Conservation (phyloP, 2,888 invertebrate species). For the Apamea epomidion region DNA sequence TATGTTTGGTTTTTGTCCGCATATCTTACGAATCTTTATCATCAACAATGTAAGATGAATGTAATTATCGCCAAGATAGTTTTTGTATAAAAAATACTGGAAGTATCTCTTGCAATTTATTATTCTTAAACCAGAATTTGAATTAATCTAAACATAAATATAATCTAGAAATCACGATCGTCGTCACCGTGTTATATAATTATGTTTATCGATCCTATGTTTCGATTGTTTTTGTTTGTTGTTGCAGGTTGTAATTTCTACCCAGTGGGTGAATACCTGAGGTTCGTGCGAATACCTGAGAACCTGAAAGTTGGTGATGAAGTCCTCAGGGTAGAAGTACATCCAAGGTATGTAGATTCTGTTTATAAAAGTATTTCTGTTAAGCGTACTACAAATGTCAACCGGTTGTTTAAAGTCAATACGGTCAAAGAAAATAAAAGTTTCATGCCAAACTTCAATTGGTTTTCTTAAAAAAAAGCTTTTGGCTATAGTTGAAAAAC, state of each 20-base stretch:
- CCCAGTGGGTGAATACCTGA: slow-evolving; percentile 95
- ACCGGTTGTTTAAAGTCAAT: not conserved
- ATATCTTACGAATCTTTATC: not conserved
- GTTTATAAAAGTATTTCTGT: not conserved
- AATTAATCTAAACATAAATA: no score
- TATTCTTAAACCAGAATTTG: no score
- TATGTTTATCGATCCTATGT: no score
- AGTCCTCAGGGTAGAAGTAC: slow-evolving; percentile 95
- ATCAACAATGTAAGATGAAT: not conserved
- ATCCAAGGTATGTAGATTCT: slow-evolving; percentile 91
- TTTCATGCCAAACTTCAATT: no score
- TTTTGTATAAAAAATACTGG: no score
- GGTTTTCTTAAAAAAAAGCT: no score
- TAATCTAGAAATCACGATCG: no score
- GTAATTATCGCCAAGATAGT: no score
- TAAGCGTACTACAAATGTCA: not conserved
- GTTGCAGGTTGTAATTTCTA: slow-evolving; percentile 95
- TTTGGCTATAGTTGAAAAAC: no score
- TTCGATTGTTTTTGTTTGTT: slow-evolving; percentile 21
- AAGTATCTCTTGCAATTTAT: no score
- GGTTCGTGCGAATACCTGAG: slow-evolving; percentile 96
- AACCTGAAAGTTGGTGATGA: slow-evolving; percentile 94
- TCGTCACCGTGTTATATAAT: no score
- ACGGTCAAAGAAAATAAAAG: not conserved
- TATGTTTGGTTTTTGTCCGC: not conserved